Base-by-base conservation (phyloP, 2,113 vertebrate genomes). In the Melanocharis versteri region DNA sequence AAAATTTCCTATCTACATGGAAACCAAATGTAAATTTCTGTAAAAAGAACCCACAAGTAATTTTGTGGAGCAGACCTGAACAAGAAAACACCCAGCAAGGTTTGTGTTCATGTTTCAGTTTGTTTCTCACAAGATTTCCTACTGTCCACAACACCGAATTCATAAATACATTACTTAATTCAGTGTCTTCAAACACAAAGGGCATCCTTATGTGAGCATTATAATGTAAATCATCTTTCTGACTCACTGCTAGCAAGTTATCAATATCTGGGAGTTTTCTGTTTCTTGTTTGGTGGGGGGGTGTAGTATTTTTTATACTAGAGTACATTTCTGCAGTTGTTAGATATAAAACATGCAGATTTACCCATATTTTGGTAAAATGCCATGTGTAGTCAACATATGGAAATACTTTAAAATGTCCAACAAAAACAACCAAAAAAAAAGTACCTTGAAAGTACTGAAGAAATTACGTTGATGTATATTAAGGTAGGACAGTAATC, bases 221-320 rank as follows among this genome's bases (percentile, higher is more conserved):
- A 54, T 14, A 28, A 39, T 12, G 7, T 15, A 15, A 83, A 58
- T 13, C 5, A 24, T n/a, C 57, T 72, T 82, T 62, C 47, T 80
- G 42, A 90, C 20, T 61, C 45, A 42, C 18, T 73, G 45, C 24
- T 69, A 89, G 17, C 37, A 84, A 83, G 10, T 37, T 57, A 10
- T 4, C 54, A 61, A 1, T 57, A 77, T 26, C 37, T 60, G 27
- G 13, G 21, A 4, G 0, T 1, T 1, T 22, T 31, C 22, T 21
- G 22, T 31, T 80, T 83, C 28, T 51, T 70, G 83, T 57, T 37
- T 22, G 26, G 9, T 7, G 54, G 8, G 6, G 23, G 26, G 4
- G 7, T 37, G 40, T 39, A 64, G 9, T 22, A 16, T 6, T 70
- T 73, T 81, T 45, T 47, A 62, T 10, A 61, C 8, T 66, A n/a